Conservation (phyloP, 2,888 invertebrate genomes). For the Microchrysa polita region DNA sequence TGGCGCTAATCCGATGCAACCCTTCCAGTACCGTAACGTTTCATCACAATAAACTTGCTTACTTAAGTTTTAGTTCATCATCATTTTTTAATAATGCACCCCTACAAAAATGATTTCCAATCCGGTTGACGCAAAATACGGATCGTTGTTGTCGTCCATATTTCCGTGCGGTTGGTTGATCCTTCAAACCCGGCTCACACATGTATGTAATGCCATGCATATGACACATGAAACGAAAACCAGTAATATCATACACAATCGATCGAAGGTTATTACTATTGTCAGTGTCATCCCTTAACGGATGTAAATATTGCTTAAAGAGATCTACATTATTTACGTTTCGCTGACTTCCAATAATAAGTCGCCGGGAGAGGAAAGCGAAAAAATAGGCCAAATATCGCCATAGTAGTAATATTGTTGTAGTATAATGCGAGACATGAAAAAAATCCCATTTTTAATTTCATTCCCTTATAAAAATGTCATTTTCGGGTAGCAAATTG, state of each 20-base stretch:
- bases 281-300: conserved; percentile 40
- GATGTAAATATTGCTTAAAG: conserved; percentile 39
- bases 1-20: conserved; percentile 11
- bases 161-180: conserved; percentile 24
- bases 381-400: conserved; percentile 12
- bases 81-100: conserved; percentile 32
- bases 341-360: conserved; percentile 44
- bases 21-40: not conserved
- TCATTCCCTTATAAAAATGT: conserved; percentile 35
- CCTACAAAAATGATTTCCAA: conserved; percentile 16
- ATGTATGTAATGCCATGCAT: not conserved
- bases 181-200: not conserved
- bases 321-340: conserved; percentile 43
- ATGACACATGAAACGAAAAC: not conserved
- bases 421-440: conserved; percentile 23
- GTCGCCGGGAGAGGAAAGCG: not conserved
- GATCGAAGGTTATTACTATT: conserved; percentile 39
- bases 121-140: conserved; percentile 11
- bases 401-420: conserved; percentile 22
- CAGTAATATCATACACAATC: conserved; percentile 26
- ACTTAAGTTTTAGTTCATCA: conserved; percentile 27
- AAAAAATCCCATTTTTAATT: conserved; percentile 40
- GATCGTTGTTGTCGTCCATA: not conserved
- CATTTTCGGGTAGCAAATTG: conserved; percentile 29
- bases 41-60: not conserved